A percentile compares a stretch with the other conserved stretches of the same genome.
These are phyloP conservation scores for Lagocephalus sceleratus DNA, from an alignment of 2,797 vertebrate genomes.

Conservation along the genomic window DNA sequence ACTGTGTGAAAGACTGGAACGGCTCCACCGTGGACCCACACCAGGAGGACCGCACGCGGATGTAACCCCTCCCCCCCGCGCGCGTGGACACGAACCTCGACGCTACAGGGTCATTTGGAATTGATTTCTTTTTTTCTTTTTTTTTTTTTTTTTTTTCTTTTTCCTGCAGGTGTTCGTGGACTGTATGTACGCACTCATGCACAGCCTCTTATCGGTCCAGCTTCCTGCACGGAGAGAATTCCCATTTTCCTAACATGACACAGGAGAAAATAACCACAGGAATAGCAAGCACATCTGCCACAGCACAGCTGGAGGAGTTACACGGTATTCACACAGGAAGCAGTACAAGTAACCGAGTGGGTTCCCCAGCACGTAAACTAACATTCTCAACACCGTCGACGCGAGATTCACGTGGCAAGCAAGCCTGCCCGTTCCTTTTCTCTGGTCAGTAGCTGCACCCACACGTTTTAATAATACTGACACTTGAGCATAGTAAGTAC, in stretches of 20 bases:
- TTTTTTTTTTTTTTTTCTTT: conserved; percentile 36
- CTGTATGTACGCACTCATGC: conserved; percentile 39
- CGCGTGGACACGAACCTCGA: conserved; percentile 18
- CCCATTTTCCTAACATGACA: conserved; percentile 35
- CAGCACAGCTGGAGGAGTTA: conserved; percentile 32
- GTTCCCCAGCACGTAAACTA: conserved; percentile 23
- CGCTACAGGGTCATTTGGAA: conserved; percentile 18
- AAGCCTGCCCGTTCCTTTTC: conserved; percentile 32
- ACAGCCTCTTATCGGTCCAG: conserved; percentile 36
- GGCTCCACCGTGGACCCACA: conserved; percentile 4
- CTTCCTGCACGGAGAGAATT: conserved; percentile 57
- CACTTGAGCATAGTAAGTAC: conserved; percentile 45
- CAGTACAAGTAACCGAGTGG: conserved; percentile 16
- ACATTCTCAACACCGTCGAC: conserved; percentile 15
- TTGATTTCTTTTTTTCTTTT: conserved; percentile 20
- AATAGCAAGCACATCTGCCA: conserved; percentile 49
- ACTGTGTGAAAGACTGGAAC: conserved; percentile 80
- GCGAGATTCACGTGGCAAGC: conserved; percentile 31
- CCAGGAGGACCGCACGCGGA: conserved; percentile 21
- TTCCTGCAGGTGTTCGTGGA: conserved; percentile 46
- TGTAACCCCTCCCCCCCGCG: conserved; percentile 22
- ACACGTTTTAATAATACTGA: conserved; percentile 44
- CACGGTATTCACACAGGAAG: conserved; percentile 1
- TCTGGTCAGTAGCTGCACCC: conserved; percentile 42
- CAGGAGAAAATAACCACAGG: conserved; percentile 54